These are phyloP conservation scores for Bellardia bayeri DNA, from an alignment of 2,888 invertebrate genomes.

Conservation along the genomic window DNA sequence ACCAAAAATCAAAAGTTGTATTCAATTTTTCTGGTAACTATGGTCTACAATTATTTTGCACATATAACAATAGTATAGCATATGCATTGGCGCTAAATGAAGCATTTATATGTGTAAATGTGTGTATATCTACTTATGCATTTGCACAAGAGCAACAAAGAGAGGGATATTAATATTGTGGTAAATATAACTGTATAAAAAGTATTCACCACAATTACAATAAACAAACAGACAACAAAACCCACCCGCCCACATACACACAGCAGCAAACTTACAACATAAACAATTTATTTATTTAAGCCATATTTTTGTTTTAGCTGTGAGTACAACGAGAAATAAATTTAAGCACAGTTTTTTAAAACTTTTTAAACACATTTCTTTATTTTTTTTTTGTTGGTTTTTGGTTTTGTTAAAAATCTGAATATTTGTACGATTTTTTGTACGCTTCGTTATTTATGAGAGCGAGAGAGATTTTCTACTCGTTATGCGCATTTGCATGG, in stretches of 20 bases:
- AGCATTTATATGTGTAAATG: not conserved
- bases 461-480: constrained; percentile 39
- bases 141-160: constrained; percentile 34
- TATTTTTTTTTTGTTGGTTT: constrained; percentile 26
- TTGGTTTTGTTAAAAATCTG: constrained; percentile 59
- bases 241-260: not conserved
- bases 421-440: constrained; percentile 41
- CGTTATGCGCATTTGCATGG: constrained; percentile 59
- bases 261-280: not conserved
- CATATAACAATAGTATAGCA: not conserved
- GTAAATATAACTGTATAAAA: constrained; percentile 64
- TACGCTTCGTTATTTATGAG: constrained; percentile 19
- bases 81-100: not conserved
- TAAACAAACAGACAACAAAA: constrained; percentile 54
- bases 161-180: constrained; percentile 71
- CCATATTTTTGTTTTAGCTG: constrained; percentile 15
- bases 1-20: not conserved
- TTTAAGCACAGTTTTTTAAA: not conserved
- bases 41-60: not conserved
- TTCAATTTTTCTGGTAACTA: not conserved
- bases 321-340: not conserved
- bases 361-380: constrained; percentile 3
- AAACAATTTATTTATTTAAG: constrained; percentile 39
- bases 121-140: constrained; percentile 2
- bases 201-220: constrained; percentile 69